Base-by-base conservation (phyloP, 2,888 invertebrate species). In the Blastobasis adustella region DNA sequence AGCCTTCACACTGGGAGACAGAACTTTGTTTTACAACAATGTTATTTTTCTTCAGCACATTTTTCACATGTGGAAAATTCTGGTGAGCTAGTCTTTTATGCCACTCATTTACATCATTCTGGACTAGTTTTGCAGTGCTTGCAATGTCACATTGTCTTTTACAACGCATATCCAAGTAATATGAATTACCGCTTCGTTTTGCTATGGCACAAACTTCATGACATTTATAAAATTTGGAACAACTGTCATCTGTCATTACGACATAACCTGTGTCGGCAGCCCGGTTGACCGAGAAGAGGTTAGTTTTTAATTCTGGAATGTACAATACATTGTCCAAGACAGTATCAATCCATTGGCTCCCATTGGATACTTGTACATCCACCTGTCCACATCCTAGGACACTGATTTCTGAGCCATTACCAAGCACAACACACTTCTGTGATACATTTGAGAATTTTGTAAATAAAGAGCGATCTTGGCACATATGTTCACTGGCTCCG, bases 401-500 rank as follows among this genome's bases (percentile, higher is more conserved):
- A 57, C n/a, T 55, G 47, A 58, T 58, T 23, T 5, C 8, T 0
- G 44, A 36, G 1, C 61, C 65, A 47, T 64, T 58, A 8, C 62
- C 61, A 4, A 65, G 49, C 1, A 54, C 58, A 1, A 63, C 62
- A 0, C 47, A 45, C 47, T 59, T 60, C 1, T 54, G n/a, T 4
- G 40, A 10, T 36, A 49, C 7, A 5, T 5, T 23, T 4, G 49
- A 42, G 37, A 46, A 60, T 46, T 53, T 51, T 1, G 46, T 47
- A 48, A 64, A 60, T 5, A 65, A 10, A 23, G 39, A 7, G 0
- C 46, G 42, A 54, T 65, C 56, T 23, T 55, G 10, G 37, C 64
- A 65, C 61, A 61, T 61, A 47, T 63, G 58, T 38, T 61, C 51
- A 37, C 59, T 60, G 2, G 63, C 59, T 7, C 63, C 62, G 0